Evolutionary conservation across 2,113 vertebrate species (phyloP).

Genomic region (Myrmecophaga tridactyla): DNA sequence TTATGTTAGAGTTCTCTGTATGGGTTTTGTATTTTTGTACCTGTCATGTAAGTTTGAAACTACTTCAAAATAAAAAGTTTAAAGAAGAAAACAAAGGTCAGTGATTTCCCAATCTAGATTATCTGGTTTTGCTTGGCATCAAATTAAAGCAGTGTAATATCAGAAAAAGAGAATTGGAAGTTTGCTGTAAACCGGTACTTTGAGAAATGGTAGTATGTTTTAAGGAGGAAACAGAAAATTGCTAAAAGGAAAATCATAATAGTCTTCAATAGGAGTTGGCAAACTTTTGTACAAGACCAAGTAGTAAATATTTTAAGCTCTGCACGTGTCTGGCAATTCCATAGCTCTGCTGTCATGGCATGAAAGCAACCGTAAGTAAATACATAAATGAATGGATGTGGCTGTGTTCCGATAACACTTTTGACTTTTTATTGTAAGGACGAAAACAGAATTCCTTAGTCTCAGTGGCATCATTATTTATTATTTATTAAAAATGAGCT

Average conservation of each 20-base stretch:
- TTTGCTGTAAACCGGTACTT: conserved; percentile 13
- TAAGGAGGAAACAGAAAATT: conserved; percentile 23
- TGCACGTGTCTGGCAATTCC: background rate
- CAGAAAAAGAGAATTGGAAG: conserved; percentile 21
- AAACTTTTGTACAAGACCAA: background rate
- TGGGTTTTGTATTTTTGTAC: too few relatives aligned
- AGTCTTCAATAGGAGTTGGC: background rate
- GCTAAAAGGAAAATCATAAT: background rate
- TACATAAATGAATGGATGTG: background rate
- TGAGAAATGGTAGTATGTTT: conserved; percentile 9
- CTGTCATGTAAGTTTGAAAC: too few relatives aligned
- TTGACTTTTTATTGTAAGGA: conserved; percentile 18
- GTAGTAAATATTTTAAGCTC: background rate
- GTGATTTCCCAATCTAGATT: background rate
- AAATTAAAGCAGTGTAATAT: background rate
- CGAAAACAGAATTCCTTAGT: conserved; percentile 2
- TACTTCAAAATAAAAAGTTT: too few relatives aligned
- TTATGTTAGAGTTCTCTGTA: too few relatives aligned
- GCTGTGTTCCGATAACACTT: background rate
- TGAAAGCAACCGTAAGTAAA: background rate
- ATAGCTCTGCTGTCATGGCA: background rate
- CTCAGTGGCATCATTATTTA: background rate
- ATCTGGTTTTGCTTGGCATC: background rate
- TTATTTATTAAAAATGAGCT: background rate
- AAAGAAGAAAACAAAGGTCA: background rate